Conservation (phyloP, 2,113 vertebrate species). For the Trogon surrucura region DNA sequence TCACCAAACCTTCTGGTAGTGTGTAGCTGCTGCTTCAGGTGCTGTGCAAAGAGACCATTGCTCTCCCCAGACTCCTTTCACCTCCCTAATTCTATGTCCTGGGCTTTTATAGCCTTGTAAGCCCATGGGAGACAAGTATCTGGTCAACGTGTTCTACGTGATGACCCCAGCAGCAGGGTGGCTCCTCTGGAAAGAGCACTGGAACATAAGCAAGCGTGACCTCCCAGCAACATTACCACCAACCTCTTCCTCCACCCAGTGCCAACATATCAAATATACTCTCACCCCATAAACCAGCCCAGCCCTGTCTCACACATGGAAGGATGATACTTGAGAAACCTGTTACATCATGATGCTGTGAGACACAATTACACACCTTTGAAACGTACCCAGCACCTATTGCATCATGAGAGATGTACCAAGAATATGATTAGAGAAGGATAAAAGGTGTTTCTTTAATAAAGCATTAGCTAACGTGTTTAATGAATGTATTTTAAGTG, state of each 20-base stretch:
- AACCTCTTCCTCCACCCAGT: background rate
- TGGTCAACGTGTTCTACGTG: background rate
- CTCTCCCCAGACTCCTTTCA: background rate
- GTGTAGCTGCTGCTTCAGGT: background rate
- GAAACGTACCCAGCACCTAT: constrained; percentile 33
- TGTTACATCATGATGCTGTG: constrained; percentile 20
- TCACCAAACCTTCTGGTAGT: background rate
- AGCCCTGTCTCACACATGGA: background rate
- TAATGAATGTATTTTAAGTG: constrained; percentile 47
- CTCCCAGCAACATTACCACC: background rate
- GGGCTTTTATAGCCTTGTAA: background rate
- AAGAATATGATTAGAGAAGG: constrained; percentile 53
- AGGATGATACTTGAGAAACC: constrained; percentile 25
- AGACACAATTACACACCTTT: constrained; percentile 28
- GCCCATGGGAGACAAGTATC: background rate
- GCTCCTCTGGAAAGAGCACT: background rate
- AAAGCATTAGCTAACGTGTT: constrained; percentile 17
- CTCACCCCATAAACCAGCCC: background rate
- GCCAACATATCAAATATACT: constrained; percentile 26
- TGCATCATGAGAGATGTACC: constrained; percentile 52
- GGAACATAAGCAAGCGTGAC: background rate
- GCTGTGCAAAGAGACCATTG: background rate
- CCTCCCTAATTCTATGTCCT: background rate
- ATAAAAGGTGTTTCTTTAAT: constrained; percentile 59
- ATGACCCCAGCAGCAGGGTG: background rate